Evolutionary conservation across 2,113 vertebrate genomes (phyloP), one percentile per base, ranked within the genome.

Genomic region (Nibea coibor): DNA sequence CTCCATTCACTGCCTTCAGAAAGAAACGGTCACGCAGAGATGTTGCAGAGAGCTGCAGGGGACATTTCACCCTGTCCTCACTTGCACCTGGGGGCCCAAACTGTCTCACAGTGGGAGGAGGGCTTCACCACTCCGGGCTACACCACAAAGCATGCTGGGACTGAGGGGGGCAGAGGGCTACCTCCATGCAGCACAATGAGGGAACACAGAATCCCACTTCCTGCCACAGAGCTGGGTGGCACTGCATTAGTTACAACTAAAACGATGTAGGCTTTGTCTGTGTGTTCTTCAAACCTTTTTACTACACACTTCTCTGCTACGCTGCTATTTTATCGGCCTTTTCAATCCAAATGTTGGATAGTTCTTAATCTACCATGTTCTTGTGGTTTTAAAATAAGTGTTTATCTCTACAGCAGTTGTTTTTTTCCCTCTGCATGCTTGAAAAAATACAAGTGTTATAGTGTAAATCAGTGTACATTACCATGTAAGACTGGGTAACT

Each of bases 151-250:
- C n/a, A 80, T 68, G 62, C 28, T n/a, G 57, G 68, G 53, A 51
- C 10, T 20, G 62, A 80, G 10, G 66, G 20, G 24, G 42, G 39
- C 4, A 5, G 35, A 14, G 76, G 22, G 8, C 26, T 56, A 17
- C 16, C 43, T 12, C 9, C 43, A 20, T 90, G 81, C 76, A 83
- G 58, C 66, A 16, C 56, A 14, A 12, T 80, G 59, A 83, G 61
- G 28, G 88, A 92, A 24, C 93, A 94, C 59, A 88, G 86, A 53
- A 39, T 95, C 42, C 95, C 95, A 86, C 93, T 95, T 91, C 95
- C 95, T 90, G 95, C 94, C 74, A 95, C 94, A 35, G 95, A 95
- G 84, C 75, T 95, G 28, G 94, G 94, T 70, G 92, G 87, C 73
- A 91, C 94, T 0, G 92, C 86, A 0, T 74, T 95, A 45, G 95